Percentiles rank a stretch among this genome's conserved stretches.
phyloP scores from a whole-genome alignment of 2,797 vertebrate genomes.

The Steatocranus sp. region DNA sequence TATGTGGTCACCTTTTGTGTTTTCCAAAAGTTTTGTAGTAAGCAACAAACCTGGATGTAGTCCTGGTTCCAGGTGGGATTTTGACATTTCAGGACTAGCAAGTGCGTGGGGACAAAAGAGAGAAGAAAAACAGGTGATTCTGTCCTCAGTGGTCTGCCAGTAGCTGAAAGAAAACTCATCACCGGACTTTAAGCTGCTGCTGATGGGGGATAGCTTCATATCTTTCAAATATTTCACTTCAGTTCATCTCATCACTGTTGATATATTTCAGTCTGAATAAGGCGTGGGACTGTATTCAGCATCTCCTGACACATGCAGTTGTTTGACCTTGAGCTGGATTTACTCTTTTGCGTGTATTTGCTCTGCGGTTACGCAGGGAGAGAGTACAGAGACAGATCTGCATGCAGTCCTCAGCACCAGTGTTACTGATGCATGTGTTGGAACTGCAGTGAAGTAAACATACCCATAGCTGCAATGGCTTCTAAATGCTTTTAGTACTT shows the following conservation, averaged over 20 bases:
- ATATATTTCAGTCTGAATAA: rapidly evolving
- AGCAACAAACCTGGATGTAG: rapidly evolving
- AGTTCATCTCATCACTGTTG: neutral
- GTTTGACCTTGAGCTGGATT: neutral
- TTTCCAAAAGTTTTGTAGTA: rapidly evolving
- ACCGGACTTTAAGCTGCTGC: neutral
- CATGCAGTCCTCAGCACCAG: neutral
- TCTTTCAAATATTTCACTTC: neutral
- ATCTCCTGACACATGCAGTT: neutral
- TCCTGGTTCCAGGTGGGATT: neutral
- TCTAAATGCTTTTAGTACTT: neutral
- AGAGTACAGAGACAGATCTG: neutral
- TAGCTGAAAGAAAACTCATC: neutral
- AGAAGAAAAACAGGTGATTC: rapidly evolving
- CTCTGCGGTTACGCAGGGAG: neutral
- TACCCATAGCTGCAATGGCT: neutral
- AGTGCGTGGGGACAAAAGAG: neutral
- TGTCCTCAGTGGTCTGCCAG: neutral
- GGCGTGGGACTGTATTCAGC: rapidly evolving
- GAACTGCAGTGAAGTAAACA: neutral
- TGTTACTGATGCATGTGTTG: neutral
- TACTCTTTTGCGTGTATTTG: neutral
- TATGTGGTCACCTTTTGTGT: neutral
- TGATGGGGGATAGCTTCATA: neutral
- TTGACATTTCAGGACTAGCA: neutral